Conservation (phyloP, 2,888 invertebrate species). For the Drosophila mettleri region DNA sequence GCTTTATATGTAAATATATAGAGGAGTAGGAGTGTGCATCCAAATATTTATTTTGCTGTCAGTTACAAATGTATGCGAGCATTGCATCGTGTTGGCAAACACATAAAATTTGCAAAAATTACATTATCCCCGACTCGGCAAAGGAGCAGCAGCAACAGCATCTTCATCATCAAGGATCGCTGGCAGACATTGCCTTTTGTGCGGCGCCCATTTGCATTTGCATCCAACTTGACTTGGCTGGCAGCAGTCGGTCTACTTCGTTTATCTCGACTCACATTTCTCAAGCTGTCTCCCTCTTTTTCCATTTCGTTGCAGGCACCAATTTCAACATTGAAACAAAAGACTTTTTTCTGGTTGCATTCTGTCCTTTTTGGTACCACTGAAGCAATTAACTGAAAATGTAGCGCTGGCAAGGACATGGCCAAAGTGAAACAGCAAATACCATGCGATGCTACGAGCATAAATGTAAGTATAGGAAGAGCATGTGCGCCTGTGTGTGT, state of each 20-base stretch:
- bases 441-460: conserved; percentile 74
- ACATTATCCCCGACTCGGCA: conserved; percentile 6
- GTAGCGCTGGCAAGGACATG: conserved; percentile 75
- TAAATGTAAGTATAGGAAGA: conserved; percentile 68
- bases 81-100: conserved; percentile 11
- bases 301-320: conserved; percentile 52
- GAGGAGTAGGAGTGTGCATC: background rate
- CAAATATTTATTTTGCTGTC: conserved; percentile 32
- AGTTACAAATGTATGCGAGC: conserved; percentile 35
- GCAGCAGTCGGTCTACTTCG: conserved; percentile 28
- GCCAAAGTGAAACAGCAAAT: conserved; percentile 76
- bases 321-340: conserved; percentile 64
- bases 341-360: conserved; percentile 37
- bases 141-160: conserved; percentile 9
- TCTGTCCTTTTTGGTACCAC: conserved; percentile 52
- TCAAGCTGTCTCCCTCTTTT: conserved; percentile 24
- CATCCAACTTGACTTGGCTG: conserved; percentile 30
- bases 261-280: conserved; percentile 23
- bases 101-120: conserved; percentile 38
- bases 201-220: conserved; percentile 44
- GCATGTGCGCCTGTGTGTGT: background rate
- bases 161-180: conserved; percentile 22
- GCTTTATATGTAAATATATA: conserved; percentile 7
- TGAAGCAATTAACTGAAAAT: conserved; percentile 78
- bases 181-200: conserved; percentile 35